Evolutionary conservation across 2,113 vertebrate species (phyloP), one percentile per base, ranked within the genome.

Genomic region (Pipra filicauda): DNA sequence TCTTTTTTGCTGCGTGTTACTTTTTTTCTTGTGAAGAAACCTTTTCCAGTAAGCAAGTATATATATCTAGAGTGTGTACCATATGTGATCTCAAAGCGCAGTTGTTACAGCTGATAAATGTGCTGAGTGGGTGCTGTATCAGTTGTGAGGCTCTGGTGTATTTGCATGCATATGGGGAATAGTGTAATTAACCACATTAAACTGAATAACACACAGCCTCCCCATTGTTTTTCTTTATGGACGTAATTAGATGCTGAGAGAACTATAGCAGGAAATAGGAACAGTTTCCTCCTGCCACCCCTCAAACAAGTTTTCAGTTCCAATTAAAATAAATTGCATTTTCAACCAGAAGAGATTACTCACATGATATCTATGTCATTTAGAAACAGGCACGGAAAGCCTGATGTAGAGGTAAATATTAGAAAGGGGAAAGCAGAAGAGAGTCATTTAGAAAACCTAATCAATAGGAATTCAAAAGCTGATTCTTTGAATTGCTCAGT

Each of bases 261-360:
- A 89, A 84, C 74, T 92, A 81, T 82, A 91, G 46, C 61, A 87
- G 73, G 88, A 91, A 94, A 91, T 81, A 80, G 84, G 72, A 95
- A 80, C 87, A 44, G 72, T 74, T 97, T 96, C 91, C 85, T 95
- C n/a, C 48, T 94, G 82, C 72, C 67, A 82, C 95, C 92, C 91
- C 73, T 77, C 64, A 91, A 96, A 94, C 74, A 77, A 92, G 79
- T 91, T 96, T 95, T 88, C 70, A 74, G 65, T 90, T 97, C 95
- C 96, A 96, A 92, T 97, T 97, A 96, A 95, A 95, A 95, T 93
- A 95, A 95, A 94, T 92, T 84, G 54, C 51, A 76, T 90, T 94
- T 96, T 92, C 61, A 95, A 64, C 76, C 72, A 79, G 51, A 89
- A 66, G 78, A 90, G 70, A 78, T 95, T 89, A 76, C 59, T 96